Base-by-base conservation (phyloP, 2,113 vertebrate genomes). In the Cyprinodon brontotheroides region DNA sequence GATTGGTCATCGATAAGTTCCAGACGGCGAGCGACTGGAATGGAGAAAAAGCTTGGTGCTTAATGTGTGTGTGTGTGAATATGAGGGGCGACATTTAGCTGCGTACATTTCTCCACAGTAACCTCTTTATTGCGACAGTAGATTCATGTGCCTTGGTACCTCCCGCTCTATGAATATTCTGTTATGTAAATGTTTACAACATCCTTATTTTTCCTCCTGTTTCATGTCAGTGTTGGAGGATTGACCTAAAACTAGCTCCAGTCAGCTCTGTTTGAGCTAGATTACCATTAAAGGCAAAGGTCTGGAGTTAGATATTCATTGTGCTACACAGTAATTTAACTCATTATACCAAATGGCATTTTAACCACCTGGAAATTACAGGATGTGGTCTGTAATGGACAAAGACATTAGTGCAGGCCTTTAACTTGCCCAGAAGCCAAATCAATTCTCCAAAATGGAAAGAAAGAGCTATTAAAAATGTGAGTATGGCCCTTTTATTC, bases 1-100 rank as follows among this genome's bases (percentile, higher is more conserved):
- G 89, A 93, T 81, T 40, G 80, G 69, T 57, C 86, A 93, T 91
- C 82, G 90, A 92, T 92, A 90, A 78, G 83, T 86, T 90, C 77
- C 84, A 86, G 90, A 84, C 89, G 67, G 85, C 65, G n/a, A 66
- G 77, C 87, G 69, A 45, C 65, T 70, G 82, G 87, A 90, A 89
- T 91, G 79, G 76, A 79, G 78, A 90, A 89, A 87, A 72, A 89
- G 73, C 0, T 62, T 48, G 78, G 71, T 66, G 67, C 43, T 12
- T 6, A 63, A 39, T 61, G 65, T 62, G 63, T 61, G 75, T 41
- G 36, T 12, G 20, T 7, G 37, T 39, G 67, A 66, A 38, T 59
- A 0, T 20, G 4, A 20, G 57, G 17, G 66, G 37, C 9, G 60
- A 65, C 37, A 70, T 61, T 40, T 22, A 61, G 12, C n/a, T 70